phyloP scores from a whole-genome alignment of 2,797 vertebrate species.

The Chiloscyllium punctatum region DNA sequence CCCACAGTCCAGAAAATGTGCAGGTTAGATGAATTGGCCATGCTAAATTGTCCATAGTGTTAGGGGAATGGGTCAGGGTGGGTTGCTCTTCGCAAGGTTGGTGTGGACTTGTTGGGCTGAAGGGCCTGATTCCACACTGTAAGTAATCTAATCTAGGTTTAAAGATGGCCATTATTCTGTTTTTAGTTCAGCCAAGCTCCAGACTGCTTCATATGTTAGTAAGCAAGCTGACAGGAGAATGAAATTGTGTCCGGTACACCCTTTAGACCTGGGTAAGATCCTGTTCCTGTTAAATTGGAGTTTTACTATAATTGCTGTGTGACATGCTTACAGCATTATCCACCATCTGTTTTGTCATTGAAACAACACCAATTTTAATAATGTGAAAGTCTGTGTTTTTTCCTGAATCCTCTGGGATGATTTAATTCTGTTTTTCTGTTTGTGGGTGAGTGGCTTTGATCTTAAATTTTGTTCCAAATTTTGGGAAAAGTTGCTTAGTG shows the following conservation, averaged over 20 bases:
- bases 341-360: not conserved
- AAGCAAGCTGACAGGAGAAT: not conserved
- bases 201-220: not conserved
- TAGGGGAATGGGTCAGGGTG: no score
- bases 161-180: not conserved
- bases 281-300: not conserved
- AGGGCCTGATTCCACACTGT: no score
- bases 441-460: not conserved
- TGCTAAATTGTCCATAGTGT: no score
- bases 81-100: no score
- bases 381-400: not conserved
- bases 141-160: no score
- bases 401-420: not conserved
- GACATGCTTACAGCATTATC: not conserved
- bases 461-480: not conserved
- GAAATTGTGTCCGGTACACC: not conserved
- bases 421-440: not conserved
- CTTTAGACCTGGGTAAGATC: not conserved
- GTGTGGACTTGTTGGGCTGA: no score
- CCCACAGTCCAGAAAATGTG: no score
- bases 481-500: not conserved
- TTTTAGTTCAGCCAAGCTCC: not conserved
- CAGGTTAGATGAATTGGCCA: no score
- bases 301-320: not conserved
- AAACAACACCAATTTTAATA: not conserved